These are phyloP conservation scores for Anastrepha ludens DNA, from an alignment of 1,140 invertebrate species.

Conservation along the genomic window DNA sequence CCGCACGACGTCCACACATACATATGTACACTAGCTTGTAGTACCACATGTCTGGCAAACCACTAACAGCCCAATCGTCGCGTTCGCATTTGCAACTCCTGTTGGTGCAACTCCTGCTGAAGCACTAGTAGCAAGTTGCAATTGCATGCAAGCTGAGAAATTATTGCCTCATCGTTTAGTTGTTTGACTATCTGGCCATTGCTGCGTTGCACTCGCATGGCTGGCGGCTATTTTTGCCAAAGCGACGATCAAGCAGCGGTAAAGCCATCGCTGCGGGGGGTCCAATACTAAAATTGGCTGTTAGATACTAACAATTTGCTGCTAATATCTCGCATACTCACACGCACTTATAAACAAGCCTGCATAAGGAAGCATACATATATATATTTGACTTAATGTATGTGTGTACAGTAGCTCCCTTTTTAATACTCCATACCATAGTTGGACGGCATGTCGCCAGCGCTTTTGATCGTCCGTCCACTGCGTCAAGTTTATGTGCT, in stretches of 20 bases:
- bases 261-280: background rate
- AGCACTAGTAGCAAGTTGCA: background rate
- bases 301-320: constrained; percentile 3
- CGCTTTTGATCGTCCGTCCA: background rate
- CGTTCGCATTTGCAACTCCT: background rate
- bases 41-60: background rate
- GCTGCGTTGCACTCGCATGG: background rate
- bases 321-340: constrained; percentile 30
- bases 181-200: background rate
- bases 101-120: background rate
- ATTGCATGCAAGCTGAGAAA: constrained; percentile 9
- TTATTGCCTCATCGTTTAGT: constrained; percentile 32
- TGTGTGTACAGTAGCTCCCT: background rate
- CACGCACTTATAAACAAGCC: background rate
- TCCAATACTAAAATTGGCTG: constrained; percentile 4
- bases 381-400: background rate
- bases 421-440: too few relatives aligned
- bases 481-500: background rate
- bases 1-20: background rate
- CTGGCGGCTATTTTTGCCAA: background rate
- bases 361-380: background rate
- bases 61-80: background rate
- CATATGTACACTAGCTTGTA: background rate
- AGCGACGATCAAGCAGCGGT: constrained; percentile 4
- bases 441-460: background rate